Evolutionary conservation across 2,113 vertebrate species (phyloP), one percentile per base, ranked within the genome.

Genomic region (Theristicus caerulescens): DNA sequence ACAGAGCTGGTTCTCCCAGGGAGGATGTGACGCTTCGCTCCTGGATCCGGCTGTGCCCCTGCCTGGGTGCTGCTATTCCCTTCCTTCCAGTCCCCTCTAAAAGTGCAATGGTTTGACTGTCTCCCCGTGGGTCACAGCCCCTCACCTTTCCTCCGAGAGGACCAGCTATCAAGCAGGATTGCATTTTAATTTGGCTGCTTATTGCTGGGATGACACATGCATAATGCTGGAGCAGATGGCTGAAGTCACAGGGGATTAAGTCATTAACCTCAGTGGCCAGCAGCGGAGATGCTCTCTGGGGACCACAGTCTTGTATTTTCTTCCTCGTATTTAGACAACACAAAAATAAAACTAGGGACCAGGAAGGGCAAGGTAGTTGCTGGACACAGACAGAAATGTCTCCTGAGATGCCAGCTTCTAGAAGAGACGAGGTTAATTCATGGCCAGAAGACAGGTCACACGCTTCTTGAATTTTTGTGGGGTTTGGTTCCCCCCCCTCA

Each of bases 201-300:
- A 1, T 38, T 36, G 84, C 84, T 47, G 61, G 85, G 77, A 6
- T 71, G 59, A 32, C 80, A 80, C 66, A 6, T 13, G 52, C 49
- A 1, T 58, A 36, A n/a, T 0, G 36, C n/a, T 1, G 62, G 62
- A 89, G 96, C 97, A 97, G 97, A 95, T 95, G 97, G 97, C 71
- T 71, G 3, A 1, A 94, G 67, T 92, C 93, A 55, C 95, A 5
- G 70, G 96, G 92, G 93, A 71, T 88, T 67, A 25, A 95, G 64
- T 82, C 95, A 71, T 96, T 96, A 97, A 96, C 97, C 95, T 95
- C 21, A 11, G 90, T 22, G 79, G 71, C 85, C 92, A 17, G 85
- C 67, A 72, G 40, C 54, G 12, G 94, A 40, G 86, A 82, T 55
- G 83, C 72, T 93, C 67, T 27, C 21, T 7, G 36, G 65, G 82